These are phyloP conservation scores for Cistogaster globosa DNA, from an alignment of 2,888 invertebrate species.

Conservation along the genomic window DNA sequence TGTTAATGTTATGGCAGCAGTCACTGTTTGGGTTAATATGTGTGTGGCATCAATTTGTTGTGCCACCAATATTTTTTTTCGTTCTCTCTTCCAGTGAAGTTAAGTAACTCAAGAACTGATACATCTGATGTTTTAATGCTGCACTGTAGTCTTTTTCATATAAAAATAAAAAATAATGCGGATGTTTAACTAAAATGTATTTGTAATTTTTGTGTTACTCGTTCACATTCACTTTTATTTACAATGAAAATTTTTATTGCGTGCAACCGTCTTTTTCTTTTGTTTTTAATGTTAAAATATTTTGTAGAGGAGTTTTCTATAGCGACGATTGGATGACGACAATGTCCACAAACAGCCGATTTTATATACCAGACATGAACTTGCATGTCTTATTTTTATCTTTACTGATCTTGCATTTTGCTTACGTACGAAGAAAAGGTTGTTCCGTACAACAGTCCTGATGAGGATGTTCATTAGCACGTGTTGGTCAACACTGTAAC, in stretches of 20 bases:
- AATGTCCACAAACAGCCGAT: too few species aligned
- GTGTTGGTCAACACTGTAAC: too few species aligned
- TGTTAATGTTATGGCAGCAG: constrained; percentile 38
- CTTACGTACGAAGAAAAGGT: too few species aligned
- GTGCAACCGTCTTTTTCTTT: not conserved
- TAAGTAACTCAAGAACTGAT: constrained; percentile 63
- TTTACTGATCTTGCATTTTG: too few species aligned
- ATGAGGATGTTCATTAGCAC: too few species aligned
- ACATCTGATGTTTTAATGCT: constrained; percentile 33
- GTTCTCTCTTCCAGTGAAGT: constrained; percentile 42
- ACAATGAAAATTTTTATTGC: constrained; percentile 6
- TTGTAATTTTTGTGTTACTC: constrained; percentile 33
- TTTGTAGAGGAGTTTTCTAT: not conserved
- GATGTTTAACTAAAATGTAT: constrained; percentile 55
- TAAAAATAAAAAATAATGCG: constrained; percentile 58
- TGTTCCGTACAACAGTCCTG: too few species aligned
- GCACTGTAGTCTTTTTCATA: not conserved
- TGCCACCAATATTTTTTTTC: constrained; percentile 34
- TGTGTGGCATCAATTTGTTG: constrained; percentile 70
- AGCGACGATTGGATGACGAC: too few species aligned
- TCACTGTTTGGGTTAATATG: constrained; percentile 27
- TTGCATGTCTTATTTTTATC: too few species aligned
- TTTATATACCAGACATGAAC: too few species aligned
- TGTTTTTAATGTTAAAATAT: not conserved
- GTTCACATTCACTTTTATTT: constrained; percentile 64